Evolutionary conservation across 2,888 invertebrate species (phyloP).

Genomic region (Drosophila rellima): DNA sequence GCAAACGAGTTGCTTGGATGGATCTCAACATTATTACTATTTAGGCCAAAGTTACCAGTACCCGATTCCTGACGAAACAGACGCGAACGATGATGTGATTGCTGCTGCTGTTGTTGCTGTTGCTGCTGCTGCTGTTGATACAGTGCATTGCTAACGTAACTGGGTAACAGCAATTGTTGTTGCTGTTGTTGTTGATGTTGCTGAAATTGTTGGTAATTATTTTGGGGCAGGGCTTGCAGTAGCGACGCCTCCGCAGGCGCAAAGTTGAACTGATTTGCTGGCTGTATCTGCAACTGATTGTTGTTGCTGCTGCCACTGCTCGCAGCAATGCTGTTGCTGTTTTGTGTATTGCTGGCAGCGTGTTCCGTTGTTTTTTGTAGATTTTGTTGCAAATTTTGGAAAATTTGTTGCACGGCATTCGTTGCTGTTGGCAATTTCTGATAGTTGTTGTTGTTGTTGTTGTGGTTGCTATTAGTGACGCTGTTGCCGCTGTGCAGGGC

Average conservation of each 20-base stretch:
- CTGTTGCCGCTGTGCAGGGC: constrained; percentile 53
- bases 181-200: constrained; percentile 78
- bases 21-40: constrained; percentile 83
- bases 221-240: constrained; percentile 76
- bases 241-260: constrained; percentile 78
- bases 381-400: constrained; percentile 80
- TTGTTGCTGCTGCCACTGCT: constrained; percentile 51
- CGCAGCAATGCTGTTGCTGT: constrained; percentile 52
- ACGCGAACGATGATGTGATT: constrained; percentile 83
- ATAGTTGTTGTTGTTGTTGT: constrained; percentile 59
- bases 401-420: constrained; percentile 80
- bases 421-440: constrained; percentile 61
- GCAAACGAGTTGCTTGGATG: constrained; percentile 76
- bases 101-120: constrained; percentile 62
- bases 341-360: constrained; percentile 53
- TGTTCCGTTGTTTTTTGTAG: constrained; percentile 73
- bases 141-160: constrained; percentile 75
- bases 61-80: constrained; percentile 87
- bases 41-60: constrained; percentile 89
- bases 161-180: constrained; percentile 68
- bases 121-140: constrained; percentile 74
- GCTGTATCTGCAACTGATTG: constrained; percentile 80
- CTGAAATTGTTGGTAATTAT: constrained; percentile 76
- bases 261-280: constrained; percentile 83
- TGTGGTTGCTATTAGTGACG: constrained; percentile 35